A percentile compares a stretch with the other conserved stretches of the same genome.
These are phyloP conservation scores for Neoaliturus tenellus DNA, from an alignment of 2,888 invertebrate genomes.

Conservation along the genomic window DNA sequence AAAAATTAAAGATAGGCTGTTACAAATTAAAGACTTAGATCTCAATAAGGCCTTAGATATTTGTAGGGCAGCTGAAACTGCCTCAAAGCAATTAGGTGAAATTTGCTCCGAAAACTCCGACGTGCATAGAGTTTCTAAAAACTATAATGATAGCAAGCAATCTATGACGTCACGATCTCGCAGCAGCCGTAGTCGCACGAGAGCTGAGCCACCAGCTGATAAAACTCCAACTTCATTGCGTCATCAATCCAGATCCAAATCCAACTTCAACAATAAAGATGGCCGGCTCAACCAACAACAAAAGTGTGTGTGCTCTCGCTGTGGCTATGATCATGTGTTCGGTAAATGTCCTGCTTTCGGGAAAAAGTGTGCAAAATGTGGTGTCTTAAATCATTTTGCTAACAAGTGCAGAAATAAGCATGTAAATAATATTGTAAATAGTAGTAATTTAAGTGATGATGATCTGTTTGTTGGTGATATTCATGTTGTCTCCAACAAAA, in stretches of 20 bases:
- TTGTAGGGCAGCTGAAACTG: constrained; percentile 17
- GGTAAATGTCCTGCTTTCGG: constrained; percentile 60
- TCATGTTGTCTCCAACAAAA: constrained; percentile 5
- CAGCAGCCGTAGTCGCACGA: neutral
- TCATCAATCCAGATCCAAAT: neutral
- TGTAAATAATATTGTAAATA: neutral
- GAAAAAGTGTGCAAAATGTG: constrained; percentile 58
- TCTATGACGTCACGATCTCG: neutral
- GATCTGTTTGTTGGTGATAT: constrained; percentile 1
- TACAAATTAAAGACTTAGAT: constrained; percentile 23
- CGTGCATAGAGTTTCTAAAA: neutral
- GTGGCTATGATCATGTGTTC: constrained; percentile 55
- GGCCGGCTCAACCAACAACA: neutral
- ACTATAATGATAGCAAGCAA: neutral
- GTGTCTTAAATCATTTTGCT: constrained; percentile 59
- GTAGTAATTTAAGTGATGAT: neutral
- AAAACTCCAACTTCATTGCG: neutral
- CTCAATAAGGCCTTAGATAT: constrained; percentile 20
- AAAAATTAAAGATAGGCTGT: constrained; percentile 15
- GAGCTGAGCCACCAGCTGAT: neutral
- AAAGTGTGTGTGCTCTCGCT: constrained; percentile 58
- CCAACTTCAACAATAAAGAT: no score
- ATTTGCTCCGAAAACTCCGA: neutral
- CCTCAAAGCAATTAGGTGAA: neutral
- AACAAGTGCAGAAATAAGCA: neutral